These are phyloP conservation scores for Andrena bucephala DNA, from an alignment of 2,888 invertebrate species.

Conservation along the genomic window DNA sequence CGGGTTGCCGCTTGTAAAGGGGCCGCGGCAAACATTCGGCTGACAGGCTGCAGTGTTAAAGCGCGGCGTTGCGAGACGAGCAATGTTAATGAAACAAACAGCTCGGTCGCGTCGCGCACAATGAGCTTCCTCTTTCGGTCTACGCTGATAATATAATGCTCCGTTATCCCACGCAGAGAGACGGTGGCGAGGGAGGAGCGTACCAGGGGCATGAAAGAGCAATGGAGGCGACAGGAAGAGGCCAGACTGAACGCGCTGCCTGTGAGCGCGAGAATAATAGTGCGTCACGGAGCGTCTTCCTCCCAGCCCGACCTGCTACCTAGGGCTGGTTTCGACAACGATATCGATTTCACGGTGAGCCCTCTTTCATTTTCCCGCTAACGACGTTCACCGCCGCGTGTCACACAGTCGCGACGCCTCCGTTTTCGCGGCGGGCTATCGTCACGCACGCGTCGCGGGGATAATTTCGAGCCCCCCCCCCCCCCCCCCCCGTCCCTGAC, in stretches of 20 bases:
- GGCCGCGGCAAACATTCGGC: conserved; percentile 20
- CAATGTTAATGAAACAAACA: conserved; percentile 58
- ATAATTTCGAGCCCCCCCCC: too few relatives aligned
- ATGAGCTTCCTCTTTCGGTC: conserved; percentile 52
- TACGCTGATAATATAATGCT: conserved; percentile 26
- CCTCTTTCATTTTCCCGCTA: conserved; percentile 25
- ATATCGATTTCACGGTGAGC: conserved; percentile 77
- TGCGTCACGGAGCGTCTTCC: conserved; percentile 54
- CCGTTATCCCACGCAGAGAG: conserved; percentile 35
- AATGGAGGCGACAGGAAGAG: conserved; percentile 68
- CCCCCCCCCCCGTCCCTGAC: too few relatives aligned
- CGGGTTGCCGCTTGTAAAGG: background rate
- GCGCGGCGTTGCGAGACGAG: conserved; percentile 15
- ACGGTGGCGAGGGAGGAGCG: conserved; percentile 42
- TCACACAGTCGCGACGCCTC: background rate
- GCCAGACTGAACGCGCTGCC: conserved; percentile 75
- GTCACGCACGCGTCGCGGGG: too few relatives aligned
- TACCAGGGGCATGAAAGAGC: conserved; percentile 48
- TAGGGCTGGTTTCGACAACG: conserved; percentile 64
- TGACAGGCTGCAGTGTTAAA: background rate
- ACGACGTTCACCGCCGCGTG: background rate
- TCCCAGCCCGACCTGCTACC: conserved; percentile 32
- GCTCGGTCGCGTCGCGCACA: conserved; percentile 26
- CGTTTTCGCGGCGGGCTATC: too few relatives aligned
- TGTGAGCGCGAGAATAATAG: conserved; percentile 78